These are phyloP conservation scores for Phalera bucephala DNA, from an alignment of 2,888 invertebrate genomes.

Conservation along the genomic window DNA sequence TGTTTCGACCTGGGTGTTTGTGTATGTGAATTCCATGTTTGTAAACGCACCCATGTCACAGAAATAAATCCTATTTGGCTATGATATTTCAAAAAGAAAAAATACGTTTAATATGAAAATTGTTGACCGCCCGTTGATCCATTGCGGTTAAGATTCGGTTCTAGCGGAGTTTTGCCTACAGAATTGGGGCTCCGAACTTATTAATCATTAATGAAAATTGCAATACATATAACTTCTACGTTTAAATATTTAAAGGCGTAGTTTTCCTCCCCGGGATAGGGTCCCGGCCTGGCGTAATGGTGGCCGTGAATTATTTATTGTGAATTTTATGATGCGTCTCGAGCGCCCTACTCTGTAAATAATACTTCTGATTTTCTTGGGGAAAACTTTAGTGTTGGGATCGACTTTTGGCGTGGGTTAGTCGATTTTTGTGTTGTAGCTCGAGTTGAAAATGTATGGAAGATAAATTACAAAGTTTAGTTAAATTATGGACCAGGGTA, in stretches of 20 bases:
- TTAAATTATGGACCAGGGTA: no score
- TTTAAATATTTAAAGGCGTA: constrained; percentile 75
- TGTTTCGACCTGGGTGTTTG: no score
- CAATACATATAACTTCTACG: constrained; percentile 78
- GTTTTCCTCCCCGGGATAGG: constrained; percentile 59
- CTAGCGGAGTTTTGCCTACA: no score
- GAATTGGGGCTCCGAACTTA: constrained; percentile 56
- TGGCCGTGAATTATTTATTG: constrained; percentile 71
- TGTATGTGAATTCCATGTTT: no score
- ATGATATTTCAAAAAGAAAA: no score
- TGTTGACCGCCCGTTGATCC: no score
- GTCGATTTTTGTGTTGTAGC: neutral
- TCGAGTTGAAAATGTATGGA: no score
- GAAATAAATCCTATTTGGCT: no score
- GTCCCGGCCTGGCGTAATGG: constrained; percentile 64
- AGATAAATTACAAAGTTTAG: no score
- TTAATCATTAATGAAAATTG: constrained; percentile 80
- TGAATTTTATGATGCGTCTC: constrained; percentile 73
- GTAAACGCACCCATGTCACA: no score
- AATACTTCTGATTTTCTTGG: constrained; percentile 64
- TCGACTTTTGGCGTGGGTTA: constrained; percentile 3
- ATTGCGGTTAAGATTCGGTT: no score
- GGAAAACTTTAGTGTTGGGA: constrained; percentile 16
- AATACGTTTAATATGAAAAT: no score
- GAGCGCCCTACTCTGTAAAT: constrained; percentile 58